These are phyloP conservation scores for Mythimna albipuncta DNA, from an alignment of 2,888 invertebrate species.

Conservation along the genomic window DNA sequence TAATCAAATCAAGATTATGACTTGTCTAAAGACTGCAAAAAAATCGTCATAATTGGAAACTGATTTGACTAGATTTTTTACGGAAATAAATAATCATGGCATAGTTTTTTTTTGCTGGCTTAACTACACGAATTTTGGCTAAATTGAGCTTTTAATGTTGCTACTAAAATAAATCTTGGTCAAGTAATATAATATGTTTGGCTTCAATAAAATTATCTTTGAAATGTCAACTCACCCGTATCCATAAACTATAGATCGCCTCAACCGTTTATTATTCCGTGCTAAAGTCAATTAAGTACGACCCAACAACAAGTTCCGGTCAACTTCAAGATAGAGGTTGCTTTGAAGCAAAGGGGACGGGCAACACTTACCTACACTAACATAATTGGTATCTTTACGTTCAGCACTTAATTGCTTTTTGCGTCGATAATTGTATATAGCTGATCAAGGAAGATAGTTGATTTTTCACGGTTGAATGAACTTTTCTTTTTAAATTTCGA, in stretches of 20 bases:
- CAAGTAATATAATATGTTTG: too few relatives aligned
- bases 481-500: neutral
- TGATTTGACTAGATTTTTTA: too few relatives aligned
- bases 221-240: constrained; percentile 17
- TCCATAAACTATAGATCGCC: constrained; percentile 6
- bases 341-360: constrained; percentile 43
- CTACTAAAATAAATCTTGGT: too few relatives aligned
- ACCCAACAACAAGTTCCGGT: constrained; percentile 41
- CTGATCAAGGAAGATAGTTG: neutral
- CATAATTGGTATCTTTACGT: constrained; percentile 36
- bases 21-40: too few relatives aligned
- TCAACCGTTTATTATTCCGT: constrained; percentile 45
- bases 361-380: constrained; percentile 37
- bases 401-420: constrained; percentile 25
- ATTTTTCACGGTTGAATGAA: neutral
- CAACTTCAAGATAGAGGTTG: constrained; percentile 50
- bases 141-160: too few relatives aligned
- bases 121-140: too few relatives aligned
- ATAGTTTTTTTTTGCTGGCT: too few relatives aligned
- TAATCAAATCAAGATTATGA: too few relatives aligned
- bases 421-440: constrained; percentile 9
- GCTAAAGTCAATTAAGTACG: constrained; percentile 48
- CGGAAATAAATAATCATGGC: too few relatives aligned
- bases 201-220: constrained; percentile 8
- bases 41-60: too few relatives aligned